Conservation (phyloP, 2,888 invertebrate genomes). For the Dinocampus coccinellae region DNA sequence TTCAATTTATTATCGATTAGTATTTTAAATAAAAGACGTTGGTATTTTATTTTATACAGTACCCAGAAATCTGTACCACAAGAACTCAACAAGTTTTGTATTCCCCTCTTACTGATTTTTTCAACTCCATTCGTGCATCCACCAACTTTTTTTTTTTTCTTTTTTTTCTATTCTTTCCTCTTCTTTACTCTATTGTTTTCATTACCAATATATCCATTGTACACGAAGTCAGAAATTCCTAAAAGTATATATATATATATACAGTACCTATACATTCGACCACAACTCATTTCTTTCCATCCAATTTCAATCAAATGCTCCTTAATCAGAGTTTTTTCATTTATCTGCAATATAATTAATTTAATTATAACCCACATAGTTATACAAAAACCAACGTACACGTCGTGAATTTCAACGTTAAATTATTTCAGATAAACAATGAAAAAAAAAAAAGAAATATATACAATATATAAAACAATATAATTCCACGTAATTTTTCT, state of each 20-base stretch:
- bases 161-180: neutral
- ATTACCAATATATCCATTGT: neutral
- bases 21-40: neutral
- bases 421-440: too few relatives aligned
- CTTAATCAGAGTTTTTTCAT: neutral
- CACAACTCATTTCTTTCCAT: conserved; percentile 2
- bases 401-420: too few relatives aligned
- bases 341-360: conserved; percentile 26
- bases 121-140: neutral
- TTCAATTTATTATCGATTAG: neutral
- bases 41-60: neutral
- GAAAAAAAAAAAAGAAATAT: too few relatives aligned
- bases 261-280: neutral
- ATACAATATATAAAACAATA: too few relatives aligned
- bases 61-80: conserved; percentile 19
- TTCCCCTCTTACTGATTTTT: neutral
- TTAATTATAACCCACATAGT: neutral
- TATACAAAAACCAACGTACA: too few relatives aligned
- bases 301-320: neutral
- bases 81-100: conserved; percentile 32
- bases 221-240: conserved; percentile 19
- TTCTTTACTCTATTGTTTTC: conserved; percentile 5
- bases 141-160: neutral
- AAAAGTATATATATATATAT: neutral
- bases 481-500: too few relatives aligned